Percentiles rank a stretch among this genome's conserved stretches.
Conservation (phyloP, 1,140 invertebrate genomes). For the Thalassaphorura encarpata region DNA sequence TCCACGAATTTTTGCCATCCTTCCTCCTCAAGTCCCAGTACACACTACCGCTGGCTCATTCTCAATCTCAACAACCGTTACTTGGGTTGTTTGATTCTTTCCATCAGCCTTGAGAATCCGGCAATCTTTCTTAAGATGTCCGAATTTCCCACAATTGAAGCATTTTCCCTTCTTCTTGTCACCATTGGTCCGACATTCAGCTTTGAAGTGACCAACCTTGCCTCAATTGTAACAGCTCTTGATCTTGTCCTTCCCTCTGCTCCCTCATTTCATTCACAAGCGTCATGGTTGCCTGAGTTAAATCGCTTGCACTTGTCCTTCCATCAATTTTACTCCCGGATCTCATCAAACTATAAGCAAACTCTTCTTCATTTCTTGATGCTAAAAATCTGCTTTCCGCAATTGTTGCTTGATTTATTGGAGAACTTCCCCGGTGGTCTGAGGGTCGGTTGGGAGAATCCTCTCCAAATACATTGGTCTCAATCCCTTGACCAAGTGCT, state of each 20-base stretch:
- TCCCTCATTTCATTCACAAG: neutral
- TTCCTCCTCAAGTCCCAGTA: neutral
- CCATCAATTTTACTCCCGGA: neutral
- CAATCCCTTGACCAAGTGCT: neutral
- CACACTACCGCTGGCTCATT: neutral
- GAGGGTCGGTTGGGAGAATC: neutral
- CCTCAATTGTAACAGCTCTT: neutral
- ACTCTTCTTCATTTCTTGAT: neutral
- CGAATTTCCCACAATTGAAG: neutral
- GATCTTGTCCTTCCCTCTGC: neutral
- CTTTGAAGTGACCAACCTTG: neutral
- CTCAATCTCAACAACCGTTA: neutral
- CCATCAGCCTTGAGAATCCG: neutral
- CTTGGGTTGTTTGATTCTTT: neutral
- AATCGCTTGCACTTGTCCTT: neutral
- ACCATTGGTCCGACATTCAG: neutral
- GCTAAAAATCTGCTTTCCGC: neutral
- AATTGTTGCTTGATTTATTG: neutral
- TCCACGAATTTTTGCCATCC: neutral
- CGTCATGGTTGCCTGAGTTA: neutral
- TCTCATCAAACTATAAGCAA: neutral
- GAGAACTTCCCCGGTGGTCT: neutral
- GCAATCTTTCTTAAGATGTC: neutral
- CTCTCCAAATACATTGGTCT: neutral
- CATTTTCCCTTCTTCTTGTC: neutral